Conservation (phyloP, 2,888 invertebrate species). For the Tetramorium bicarinatum region DNA sequence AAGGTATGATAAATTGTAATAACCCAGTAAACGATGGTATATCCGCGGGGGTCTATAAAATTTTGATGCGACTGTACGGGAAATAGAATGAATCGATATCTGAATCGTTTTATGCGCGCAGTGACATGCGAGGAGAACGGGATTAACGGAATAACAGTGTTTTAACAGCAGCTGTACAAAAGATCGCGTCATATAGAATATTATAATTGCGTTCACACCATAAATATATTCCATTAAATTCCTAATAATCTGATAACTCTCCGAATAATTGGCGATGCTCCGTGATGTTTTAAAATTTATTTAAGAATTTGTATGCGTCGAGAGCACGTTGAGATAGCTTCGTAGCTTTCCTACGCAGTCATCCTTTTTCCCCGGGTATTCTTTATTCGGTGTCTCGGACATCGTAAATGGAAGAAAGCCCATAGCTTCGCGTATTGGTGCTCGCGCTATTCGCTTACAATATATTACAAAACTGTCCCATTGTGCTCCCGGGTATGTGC, state of each 20-base stretch:
- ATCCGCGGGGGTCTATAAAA: conserved; percentile 38
- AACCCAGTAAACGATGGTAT: conserved; percentile 34
- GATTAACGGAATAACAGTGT: background rate
- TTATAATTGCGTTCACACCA: background rate
- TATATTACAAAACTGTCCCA: conserved; percentile 41
- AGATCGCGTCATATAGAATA: background rate
- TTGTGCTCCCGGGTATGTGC: conserved; percentile 18
- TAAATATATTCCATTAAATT: background rate
- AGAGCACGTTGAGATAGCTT: background rate
- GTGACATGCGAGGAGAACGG: conserved; percentile 7
- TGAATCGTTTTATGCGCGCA: conserved; percentile 21
- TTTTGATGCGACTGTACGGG: conserved; percentile 32
- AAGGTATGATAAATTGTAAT: conserved; percentile 49
- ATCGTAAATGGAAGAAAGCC: conserved; percentile 32
- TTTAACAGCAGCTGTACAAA: background rate
- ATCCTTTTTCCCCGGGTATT: background rate
- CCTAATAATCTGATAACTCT: background rate
- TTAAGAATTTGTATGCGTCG: background rate
- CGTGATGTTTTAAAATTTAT: background rate
- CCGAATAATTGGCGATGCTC: background rate
- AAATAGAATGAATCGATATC: conserved; percentile 52
- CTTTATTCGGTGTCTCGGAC: conserved; percentile 35
- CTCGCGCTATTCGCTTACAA: conserved; percentile 33
- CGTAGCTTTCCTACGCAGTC: background rate
- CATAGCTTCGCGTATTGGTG: conserved; percentile 23